Base-by-base conservation (phyloP, 2,888 invertebrate genomes). In the Mythimna ferrago region DNA sequence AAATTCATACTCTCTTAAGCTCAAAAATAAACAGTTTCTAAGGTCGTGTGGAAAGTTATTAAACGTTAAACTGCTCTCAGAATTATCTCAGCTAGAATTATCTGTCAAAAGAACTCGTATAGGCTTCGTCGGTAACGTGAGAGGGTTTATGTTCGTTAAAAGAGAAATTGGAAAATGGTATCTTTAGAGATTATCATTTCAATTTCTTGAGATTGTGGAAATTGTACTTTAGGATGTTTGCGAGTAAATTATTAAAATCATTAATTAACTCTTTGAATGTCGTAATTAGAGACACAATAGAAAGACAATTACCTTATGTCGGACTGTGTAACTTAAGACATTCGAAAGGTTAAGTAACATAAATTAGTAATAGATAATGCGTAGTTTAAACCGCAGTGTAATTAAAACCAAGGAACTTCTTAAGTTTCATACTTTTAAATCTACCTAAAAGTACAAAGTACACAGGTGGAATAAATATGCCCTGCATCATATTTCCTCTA, bases 161-260 rank as follows among this genome's bases (percentile, higher is more conserved):
- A 71, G 54, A 54, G 61, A 19, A 62, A 67, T 71, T 69, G 63
- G 60, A 64, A 67, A 71, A 48, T 21, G 71, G 79, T 75, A 85
- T 86, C 76, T 86, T 87, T 71, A 56, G 61, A 83, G 70, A 86
- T 86, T 83, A 87, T 80, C 76, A 63, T 79, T 65, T 70, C 66
- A 81, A 84, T 85, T 80, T 73, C 41, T 62, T 66, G 66, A 76
- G 76, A 81, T 84, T 84, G 76, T 80, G 70, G 35, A 76, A 81
- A 80, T 76, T 19, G 53, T 54, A 51, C 0, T 66, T 76, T 80
- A 65, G n/a, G 69, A 61, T 32, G 57, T 58, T 68, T 51, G 44
- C 41, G 11, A 51, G 6, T 2, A 19, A 19, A 16, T 48, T 16
- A 19, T 16, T 48, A 14, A 48, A 48, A 16, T 48, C 6, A 16